A percentile compares a stretch with the other conserved stretches of the same genome.
phyloP scores from a whole-genome alignment of 1,140 invertebrate species.

The Leptoteleia sp. region DNA sequence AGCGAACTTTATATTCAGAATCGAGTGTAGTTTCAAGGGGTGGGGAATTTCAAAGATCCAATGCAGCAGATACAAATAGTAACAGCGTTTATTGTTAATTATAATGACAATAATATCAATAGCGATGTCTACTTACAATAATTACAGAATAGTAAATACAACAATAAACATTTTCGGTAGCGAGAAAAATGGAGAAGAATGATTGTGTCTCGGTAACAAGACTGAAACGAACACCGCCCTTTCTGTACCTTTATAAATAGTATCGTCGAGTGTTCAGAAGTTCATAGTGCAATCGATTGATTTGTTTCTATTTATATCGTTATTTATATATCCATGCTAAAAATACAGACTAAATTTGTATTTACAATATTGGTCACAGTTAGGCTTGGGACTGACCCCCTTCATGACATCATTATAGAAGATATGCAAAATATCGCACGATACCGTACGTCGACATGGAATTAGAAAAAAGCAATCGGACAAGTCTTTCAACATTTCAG shows the following conservation, averaged over 20 bases:
- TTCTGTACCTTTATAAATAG: constrained; percentile 46
- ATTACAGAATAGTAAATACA: constrained; percentile 81
- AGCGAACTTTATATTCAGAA: no score
- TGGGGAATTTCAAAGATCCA: no score
- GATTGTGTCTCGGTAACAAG: constrained; percentile 67
- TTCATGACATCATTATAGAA: constrained; percentile 61
- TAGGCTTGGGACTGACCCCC: constrained; percentile 60
- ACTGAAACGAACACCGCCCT: constrained; percentile 56
- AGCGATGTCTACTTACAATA: constrained; percentile 81
- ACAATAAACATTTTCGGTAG: constrained; percentile 78
- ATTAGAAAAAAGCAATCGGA: constrained; percentile 49
- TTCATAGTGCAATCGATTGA: constrained; percentile 52
- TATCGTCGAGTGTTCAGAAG: constrained; percentile 50
- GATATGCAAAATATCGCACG: constrained; percentile 76
- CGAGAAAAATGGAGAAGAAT: constrained; percentile 72
- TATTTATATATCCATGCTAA: constrained; percentile 76
- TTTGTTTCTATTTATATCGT: constrained; percentile 66
- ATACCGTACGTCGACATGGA: constrained; percentile 56
- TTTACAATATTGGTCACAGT: constrained; percentile 79
- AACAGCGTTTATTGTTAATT: constrained; percentile 81
- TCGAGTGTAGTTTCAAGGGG: no score
- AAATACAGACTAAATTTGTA: constrained; percentile 75
- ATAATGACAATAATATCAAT: constrained; percentile 77
- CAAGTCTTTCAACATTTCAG: no score
- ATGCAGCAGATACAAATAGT: constrained; percentile 80